Evolutionary conservation across 2,113 vertebrate species (phyloP), one percentile per base, ranked within the genome.

Genomic region (Aramus guarauna): DNA sequence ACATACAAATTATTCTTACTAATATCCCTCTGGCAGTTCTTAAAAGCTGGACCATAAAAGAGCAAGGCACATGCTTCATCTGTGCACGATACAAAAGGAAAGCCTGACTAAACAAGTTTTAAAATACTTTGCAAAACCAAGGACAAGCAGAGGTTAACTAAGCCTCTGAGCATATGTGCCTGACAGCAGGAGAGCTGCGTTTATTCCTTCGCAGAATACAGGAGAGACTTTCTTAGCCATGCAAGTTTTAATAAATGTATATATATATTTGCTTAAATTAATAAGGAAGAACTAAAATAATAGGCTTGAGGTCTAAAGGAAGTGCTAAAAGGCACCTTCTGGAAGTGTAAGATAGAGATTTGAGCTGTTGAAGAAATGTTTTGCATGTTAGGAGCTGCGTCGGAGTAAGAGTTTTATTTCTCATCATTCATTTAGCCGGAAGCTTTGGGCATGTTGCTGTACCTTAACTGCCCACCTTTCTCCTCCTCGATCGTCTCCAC

Each of bases 401-500:
- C 1, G 0, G 64, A 62, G 12, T 62, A 48, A 74, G 45, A 34
- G 39, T 76, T 92, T 83, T 77, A 6, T 50, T 58, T 50, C 68
- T 88, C 6, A 4, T 55, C 0, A 8, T 68, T 81, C 23, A 15
- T 45, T 83, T 36, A 67, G 30, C 36, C 87, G 89, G 71, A 45
- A 78, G 64, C 34, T 92, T 67, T 78, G 86, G 67, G 69, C 80
- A 60, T 0, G 0, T 32, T 62, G 53, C 47, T 84, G n/a, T 72
- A 64, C 16, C 26, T 76, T 84, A 48, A 72, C 37, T 7, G 5
- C 90, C 59, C 62, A 98, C 99, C 98, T 74, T 98, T 97, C 24
- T 99, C 97, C 66, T 97, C 97, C 69, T 91, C 74, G 1, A 99
- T 96, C 0, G 91, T 97, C 66, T 99, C 98, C 27, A 68, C 84